These are phyloP conservation scores for Vesta saturnalis DNA, from an alignment of 2,888 invertebrate genomes.

Conservation along the genomic window DNA sequence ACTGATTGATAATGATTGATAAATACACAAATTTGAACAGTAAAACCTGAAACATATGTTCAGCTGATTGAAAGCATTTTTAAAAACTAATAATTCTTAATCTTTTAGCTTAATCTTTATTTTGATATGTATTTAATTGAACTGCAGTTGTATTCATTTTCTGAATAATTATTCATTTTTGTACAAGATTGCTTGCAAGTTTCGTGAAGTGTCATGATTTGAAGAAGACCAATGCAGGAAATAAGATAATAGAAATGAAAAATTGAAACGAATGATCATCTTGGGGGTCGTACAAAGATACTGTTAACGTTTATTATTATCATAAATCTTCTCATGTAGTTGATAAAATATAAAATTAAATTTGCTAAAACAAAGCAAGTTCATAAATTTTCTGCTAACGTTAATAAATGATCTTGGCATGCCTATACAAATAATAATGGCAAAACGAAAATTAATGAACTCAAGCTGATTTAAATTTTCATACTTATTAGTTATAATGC, in stretches of 20 bases:
- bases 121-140: too few species aligned
- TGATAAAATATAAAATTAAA: constrained; percentile 35
- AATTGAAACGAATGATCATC: constrained; percentile 31
- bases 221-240: constrained; percentile 23
- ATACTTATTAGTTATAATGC: too few species aligned
- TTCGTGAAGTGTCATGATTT: constrained; percentile 16
- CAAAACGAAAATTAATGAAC: constrained; percentile 38
- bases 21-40: too few species aligned
- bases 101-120: too few species aligned
- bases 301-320: constrained; percentile 30
- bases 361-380: constrained; percentile 35
- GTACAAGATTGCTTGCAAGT: constrained; percentile 13
- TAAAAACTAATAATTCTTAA: too few species aligned
- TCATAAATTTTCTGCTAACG: constrained; percentile 34
- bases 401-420: constrained; percentile 39
- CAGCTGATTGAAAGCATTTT: too few species aligned
- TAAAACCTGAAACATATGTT: too few species aligned
- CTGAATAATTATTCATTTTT: background rate
- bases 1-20: too few species aligned
- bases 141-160: too few species aligned
- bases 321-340: constrained; percentile 26
- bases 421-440: constrained; percentile 35
- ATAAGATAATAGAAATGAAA: constrained; percentile 28
- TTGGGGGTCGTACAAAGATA: constrained; percentile 30
- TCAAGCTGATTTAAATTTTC: constrained; percentile 35